Percentiles rank a stretch among this genome's conserved stretches.
Evolutionary conservation across 1,140 invertebrate species (phyloP).

Genomic region (Diabrotica virgifera): DNA sequence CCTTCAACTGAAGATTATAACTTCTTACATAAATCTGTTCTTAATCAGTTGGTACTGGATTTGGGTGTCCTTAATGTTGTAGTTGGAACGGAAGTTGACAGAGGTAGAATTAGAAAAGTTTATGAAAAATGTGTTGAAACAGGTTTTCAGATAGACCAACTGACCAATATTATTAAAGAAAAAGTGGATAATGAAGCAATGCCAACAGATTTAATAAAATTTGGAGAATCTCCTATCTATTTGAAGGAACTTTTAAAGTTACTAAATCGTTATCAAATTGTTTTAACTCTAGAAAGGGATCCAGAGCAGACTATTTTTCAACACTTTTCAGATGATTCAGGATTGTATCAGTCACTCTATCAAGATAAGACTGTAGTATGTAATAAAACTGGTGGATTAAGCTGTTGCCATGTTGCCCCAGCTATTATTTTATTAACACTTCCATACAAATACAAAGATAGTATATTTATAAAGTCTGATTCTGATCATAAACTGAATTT

Average conservation of each 20-base stretch:
- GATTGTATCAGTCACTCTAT: constrained; percentile 33
- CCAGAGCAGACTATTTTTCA: constrained; percentile 31
- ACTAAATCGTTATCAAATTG: constrained; percentile 31
- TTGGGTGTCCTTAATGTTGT: constrained; percentile 35
- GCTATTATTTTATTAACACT: constrained; percentile 28
- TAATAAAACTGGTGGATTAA: constrained; percentile 10
- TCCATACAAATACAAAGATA: constrained; percentile 31
- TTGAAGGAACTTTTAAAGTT: constrained; percentile 28
- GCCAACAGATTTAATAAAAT: constrained; percentile 29
- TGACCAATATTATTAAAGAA: constrained; percentile 26
- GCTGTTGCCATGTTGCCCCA: constrained; percentile 32
- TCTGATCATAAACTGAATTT: constrained; percentile 26
- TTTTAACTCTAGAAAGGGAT: constrained; percentile 36
- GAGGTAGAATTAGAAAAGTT: constrained; percentile 37
- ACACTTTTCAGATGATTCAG: constrained; percentile 34
- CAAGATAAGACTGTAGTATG: constrained; percentile 24
- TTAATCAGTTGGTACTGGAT: constrained; percentile 29
- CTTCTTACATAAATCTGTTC: constrained; percentile 28
- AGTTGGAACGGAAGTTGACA: constrained; percentile 36
- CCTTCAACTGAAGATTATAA: constrained; percentile 34
- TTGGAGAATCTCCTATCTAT: constrained; percentile 28
- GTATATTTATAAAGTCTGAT: constrained; percentile 31
- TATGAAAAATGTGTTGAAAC: constrained; percentile 30
- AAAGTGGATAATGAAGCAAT: constrained; percentile 34
- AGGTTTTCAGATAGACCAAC: constrained; percentile 26